These are phyloP conservation scores for Aleiodes alternator DNA, from an alignment of 2,888 invertebrate species.

Conservation along the genomic window DNA sequence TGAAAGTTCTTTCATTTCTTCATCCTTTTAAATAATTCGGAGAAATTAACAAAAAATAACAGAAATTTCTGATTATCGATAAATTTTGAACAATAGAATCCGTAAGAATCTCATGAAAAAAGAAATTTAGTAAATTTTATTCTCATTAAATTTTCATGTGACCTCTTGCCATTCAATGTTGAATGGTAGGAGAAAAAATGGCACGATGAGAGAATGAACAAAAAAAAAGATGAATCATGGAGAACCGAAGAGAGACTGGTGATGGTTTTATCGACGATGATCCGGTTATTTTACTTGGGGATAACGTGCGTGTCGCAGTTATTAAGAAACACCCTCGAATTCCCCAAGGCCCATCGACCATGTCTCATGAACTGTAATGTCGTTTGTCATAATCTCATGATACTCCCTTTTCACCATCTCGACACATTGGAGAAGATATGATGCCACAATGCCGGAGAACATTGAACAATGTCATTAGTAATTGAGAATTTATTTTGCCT, in stretches of 20 bases:
- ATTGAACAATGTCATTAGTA: neutral
- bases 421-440: neutral
- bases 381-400: slow-evolving; percentile 34
- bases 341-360: slow-evolving; percentile 15
- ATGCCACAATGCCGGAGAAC: neutral
- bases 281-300: neutral
- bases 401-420: neutral
- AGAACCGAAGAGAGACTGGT: neutral
- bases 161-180: neutral
- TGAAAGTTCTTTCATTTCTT: no score
- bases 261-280: slow-evolving; percentile 26
- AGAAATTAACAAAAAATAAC: neutral
- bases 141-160: slow-evolving; percentile 25
- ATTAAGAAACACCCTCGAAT: slow-evolving; percentile 16
- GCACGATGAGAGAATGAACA: neutral
- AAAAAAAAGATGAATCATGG: slow-evolving; percentile 19
- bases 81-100: slow-evolving; percentile 6
- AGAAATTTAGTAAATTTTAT: slow-evolving; percentile 7
- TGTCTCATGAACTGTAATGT: slow-evolving; percentile 22
- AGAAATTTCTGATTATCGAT: slow-evolving; percentile 8
- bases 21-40: no score
- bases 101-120: neutral
- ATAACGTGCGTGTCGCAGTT: slow-evolving; percentile 6
- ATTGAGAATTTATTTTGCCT: slow-evolving; percentile 6
- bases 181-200: neutral